A percentile compares a stretch with the other conserved stretches of the same genome.
These are phyloP conservation scores for Morone saxatilis DNA, from an alignment of 2,113 vertebrate genomes.

Conservation along the genomic window DNA sequence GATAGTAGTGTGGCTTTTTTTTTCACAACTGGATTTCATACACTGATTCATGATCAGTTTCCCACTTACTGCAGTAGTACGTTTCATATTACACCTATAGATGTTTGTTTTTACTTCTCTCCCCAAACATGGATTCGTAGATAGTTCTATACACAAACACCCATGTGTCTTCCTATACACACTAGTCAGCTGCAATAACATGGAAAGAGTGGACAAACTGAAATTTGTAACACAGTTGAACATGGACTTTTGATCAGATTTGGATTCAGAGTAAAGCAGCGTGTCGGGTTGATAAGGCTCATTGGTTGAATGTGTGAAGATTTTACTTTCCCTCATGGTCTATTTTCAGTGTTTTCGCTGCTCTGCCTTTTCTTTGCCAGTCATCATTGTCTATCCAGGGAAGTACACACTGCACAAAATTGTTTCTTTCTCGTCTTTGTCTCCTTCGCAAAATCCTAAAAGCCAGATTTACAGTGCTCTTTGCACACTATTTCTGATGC, in stretches of 20 bases:
- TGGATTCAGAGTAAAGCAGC: neutral
- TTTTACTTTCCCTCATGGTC: conserved; percentile 5
- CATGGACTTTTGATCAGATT: conserved; percentile 10
- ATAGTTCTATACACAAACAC: neutral
- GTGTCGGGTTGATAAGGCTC: conserved; percentile 1
- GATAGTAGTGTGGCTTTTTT: no score
- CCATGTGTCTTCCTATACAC: neutral
- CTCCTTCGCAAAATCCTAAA: conserved; percentile 30
- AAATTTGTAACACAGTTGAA: conserved; percentile 16
- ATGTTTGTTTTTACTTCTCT: neutral
- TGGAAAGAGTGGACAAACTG: neutral
- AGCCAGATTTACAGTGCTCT: conserved; percentile 11
- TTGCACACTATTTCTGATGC: conserved; percentile 1
- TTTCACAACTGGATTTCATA: neutral
- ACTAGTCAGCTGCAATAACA: neutral
- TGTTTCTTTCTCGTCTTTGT: conserved; percentile 5
- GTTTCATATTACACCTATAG: neutral
- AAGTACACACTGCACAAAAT: conserved; percentile 38
- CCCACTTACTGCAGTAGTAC: neutral
- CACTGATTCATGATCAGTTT: neutral
- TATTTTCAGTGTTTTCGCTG: conserved; percentile 22
- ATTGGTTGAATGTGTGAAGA: conserved; percentile 12
- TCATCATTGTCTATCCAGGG: conserved; percentile 39
- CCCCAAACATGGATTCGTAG: neutral
- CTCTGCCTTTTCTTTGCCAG: conserved; percentile 28